Percentiles rank a stretch among this genome's conserved stretches.
Evolutionary conservation across 2,888 invertebrate species (phyloP).

Genomic region (Leptarthrus brevirostris): DNA sequence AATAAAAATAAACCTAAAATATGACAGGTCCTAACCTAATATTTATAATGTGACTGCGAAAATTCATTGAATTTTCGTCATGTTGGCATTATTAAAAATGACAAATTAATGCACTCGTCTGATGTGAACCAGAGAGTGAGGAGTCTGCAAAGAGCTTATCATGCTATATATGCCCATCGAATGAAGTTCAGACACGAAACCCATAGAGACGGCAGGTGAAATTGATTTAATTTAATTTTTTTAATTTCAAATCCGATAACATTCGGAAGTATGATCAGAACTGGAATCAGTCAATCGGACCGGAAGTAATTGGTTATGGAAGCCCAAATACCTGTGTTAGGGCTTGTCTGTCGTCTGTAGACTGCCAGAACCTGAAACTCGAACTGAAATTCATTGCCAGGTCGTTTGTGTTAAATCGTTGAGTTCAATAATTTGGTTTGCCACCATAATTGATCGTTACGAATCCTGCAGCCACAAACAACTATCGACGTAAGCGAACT

Average conservation of each 20-base stretch:
- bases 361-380: background rate
- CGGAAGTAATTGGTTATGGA: constrained; percentile 47
- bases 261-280: constrained; percentile 11
- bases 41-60: background rate
- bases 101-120: background rate
- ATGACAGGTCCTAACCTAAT: no score
- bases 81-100: constrained; percentile 14
- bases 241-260: constrained; percentile 39
- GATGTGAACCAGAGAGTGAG: background rate
- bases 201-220: constrained; percentile 24
- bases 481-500: constrained; percentile 25
- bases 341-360: background rate
- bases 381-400: background rate
- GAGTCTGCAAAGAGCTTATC: background rate
- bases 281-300: constrained; percentile 44
- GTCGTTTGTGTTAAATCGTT: constrained; percentile 38
- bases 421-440: constrained; percentile 33
- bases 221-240: constrained; percentile 26
- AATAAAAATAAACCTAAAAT: no score
- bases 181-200: background rate
- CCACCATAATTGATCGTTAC: constrained; percentile 35
- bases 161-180: constrained; percentile 17
- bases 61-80: constrained; percentile 7
- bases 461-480: constrained; percentile 28
- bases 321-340: background rate